Percentiles rank a stretch among this genome's conserved stretches.
Conservation (phyloP, 2,888 invertebrate genomes). For the Empis livida region DNA sequence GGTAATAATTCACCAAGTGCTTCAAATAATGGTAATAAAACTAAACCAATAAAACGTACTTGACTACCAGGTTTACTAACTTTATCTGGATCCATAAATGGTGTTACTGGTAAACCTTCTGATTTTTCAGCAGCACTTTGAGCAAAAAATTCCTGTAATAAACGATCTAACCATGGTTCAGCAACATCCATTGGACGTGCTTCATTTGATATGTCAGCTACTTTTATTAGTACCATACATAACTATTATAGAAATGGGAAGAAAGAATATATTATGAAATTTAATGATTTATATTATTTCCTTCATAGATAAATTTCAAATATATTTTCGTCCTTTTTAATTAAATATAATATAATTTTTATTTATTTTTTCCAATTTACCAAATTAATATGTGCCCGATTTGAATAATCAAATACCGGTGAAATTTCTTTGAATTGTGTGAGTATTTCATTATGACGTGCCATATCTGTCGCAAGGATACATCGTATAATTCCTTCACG, state of each 20-base stretch:
- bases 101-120: slow-evolving; percentile 70
- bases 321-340: neutral
- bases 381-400: slow-evolving; percentile 57
- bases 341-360: neutral
- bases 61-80: slow-evolving; percentile 74
- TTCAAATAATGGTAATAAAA: slow-evolving; percentile 66
- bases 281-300: no score
- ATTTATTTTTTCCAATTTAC: slow-evolving; percentile 38
- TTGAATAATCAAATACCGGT: slow-evolving; percentile 52
- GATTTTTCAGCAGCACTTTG: slow-evolving; percentile 70
- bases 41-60: slow-evolving; percentile 70
- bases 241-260: slow-evolving; percentile 40
- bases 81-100: slow-evolving; percentile 78
- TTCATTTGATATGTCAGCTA: slow-evolving; percentile 74
- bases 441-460: slow-evolving; percentile 63
- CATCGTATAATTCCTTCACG: slow-evolving; percentile 68
- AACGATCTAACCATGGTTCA: slow-evolving; percentile 67
- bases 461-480: slow-evolving; percentile 67
- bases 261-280: neutral
- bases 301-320: no score
- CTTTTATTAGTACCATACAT: slow-evolving; percentile 70
- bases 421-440: slow-evolving; percentile 54
- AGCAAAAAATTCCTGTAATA: slow-evolving; percentile 57
- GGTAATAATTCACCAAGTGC: slow-evolving; percentile 60
- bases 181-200: slow-evolving; percentile 71